Conservation (phyloP, 2,888 invertebrate species). For the Heliconius charithonia region DNA sequence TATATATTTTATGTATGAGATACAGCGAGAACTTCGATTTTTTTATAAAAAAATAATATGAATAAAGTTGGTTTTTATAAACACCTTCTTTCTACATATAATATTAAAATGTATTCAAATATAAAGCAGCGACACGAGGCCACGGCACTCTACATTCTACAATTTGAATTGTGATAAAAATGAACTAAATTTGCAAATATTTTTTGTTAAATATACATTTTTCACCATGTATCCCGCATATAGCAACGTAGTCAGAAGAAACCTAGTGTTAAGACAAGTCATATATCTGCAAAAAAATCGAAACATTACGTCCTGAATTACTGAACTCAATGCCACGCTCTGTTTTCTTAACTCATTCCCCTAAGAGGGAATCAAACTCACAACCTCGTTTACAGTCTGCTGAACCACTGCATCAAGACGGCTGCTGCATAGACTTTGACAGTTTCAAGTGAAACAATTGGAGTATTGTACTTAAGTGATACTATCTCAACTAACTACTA, state of each 20-base stretch:
- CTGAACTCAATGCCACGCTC: not conserved
- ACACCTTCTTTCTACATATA: not conserved
- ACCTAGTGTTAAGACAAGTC: not conserved
- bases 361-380: not conserved
- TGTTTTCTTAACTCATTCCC: too few species aligned
- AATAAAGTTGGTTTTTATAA: not conserved
- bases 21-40: not conserved
- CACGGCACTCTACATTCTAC: not conserved
- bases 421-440: not conserved
- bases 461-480: not conserved
- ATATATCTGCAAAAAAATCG: not conserved
- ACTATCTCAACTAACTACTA: not conserved
- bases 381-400: not conserved
- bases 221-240: not conserved
- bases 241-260: not conserved
- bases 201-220: not conserved
- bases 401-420: not conserved
- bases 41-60: not conserved
- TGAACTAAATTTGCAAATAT: not conserved
- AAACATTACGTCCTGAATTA: not conserved
- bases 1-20: too few species aligned
- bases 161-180: not conserved
- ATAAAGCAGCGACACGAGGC: constrained; percentile 2
- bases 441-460: constrained; percentile 1
- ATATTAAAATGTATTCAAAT: constrained; percentile 22